A percentile compares a stretch with the other conserved stretches of the same genome.
Evolutionary conservation across 1,140 invertebrate genomes (phyloP).

Genomic region (Panulirus ornatus): DNA sequence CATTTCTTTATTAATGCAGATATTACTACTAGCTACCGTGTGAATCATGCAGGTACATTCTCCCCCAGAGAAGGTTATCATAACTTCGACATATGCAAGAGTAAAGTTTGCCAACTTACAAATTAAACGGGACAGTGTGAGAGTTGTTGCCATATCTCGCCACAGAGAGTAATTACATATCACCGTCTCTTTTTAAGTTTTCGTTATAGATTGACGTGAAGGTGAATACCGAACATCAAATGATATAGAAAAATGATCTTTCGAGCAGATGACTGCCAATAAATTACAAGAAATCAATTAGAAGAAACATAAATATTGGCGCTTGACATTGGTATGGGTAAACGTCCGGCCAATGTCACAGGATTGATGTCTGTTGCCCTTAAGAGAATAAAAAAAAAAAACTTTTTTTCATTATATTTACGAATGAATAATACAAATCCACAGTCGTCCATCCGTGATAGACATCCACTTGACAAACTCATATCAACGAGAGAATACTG

Average conservation of each 20-base stretch:
- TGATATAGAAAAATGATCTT: not conserved
- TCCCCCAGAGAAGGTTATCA: slow-evolving; percentile 24
- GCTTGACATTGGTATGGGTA: slow-evolving; percentile 25
- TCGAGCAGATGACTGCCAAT: not conserved
- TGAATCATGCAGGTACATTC: slow-evolving; percentile 30
- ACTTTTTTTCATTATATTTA: not conserved
- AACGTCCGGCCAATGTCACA: slow-evolving; percentile 43
- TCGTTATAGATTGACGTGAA: not conserved
- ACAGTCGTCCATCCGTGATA: too few relatives aligned
- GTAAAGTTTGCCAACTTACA: slow-evolving; percentile 59
- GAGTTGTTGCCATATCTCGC: slow-evolving; percentile 41
- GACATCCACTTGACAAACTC: too few relatives aligned
- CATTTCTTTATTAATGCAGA: not conserved
- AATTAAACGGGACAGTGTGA: slow-evolving; percentile 63
- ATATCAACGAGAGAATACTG: too few relatives aligned
- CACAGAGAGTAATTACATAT: slow-evolving; percentile 27
- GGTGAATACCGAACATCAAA: not conserved
- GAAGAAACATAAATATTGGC: slow-evolving; percentile 13
- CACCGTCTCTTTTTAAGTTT: not conserved
- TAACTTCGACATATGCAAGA: slow-evolving; percentile 56
- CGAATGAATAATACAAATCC: not conserved
- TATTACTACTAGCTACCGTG: not conserved
- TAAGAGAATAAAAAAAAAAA: not conserved
- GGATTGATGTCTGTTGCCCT: slow-evolving; percentile 18
- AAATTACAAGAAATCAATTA: not conserved